A percentile compares a stretch with the other conserved stretches of the same genome.
Conservation (phyloP, 2,888 invertebrate species). For the Amphipoea oculea region DNA sequence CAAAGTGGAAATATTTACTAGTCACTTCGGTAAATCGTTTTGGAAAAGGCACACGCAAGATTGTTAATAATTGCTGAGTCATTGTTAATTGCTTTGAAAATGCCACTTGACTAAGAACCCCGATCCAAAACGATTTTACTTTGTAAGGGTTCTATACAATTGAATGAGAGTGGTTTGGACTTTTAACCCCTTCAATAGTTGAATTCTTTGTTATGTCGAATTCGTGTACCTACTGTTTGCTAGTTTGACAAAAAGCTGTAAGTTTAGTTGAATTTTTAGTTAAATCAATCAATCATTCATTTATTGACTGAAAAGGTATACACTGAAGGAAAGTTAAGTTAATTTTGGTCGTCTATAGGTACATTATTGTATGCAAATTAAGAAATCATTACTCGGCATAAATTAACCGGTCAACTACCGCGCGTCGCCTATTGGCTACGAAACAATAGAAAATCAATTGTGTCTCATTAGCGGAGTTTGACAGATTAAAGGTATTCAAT, state of each 20-base stretch:
- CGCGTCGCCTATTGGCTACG: no score
- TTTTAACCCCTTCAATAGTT: neutral
- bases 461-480: no score
- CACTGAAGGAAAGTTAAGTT: neutral
- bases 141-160: neutral
- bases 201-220: neutral
- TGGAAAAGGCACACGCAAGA: slow-evolving; percentile 2
- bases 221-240: neutral
- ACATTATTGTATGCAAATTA: no score
- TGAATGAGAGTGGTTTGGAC: neutral
- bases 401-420: neutral
- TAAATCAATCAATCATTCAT: neutral
- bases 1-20: slow-evolving; percentile 20
- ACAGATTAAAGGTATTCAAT: neutral
- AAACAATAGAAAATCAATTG: no score
- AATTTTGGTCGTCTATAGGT: neutral
- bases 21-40: slow-evolving; percentile 26
- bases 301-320: no score
- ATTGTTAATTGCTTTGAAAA: slow-evolving; percentile 18
- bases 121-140: neutral
- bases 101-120: slow-evolving; percentile 1
- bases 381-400: neutral
- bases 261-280: no score
- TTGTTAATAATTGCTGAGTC: slow-evolving; percentile 19
- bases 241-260: neutral